Conservation (phyloP, 64 coral and sea anemone genomes). For the Stichodactyla helianthus region DNA sequence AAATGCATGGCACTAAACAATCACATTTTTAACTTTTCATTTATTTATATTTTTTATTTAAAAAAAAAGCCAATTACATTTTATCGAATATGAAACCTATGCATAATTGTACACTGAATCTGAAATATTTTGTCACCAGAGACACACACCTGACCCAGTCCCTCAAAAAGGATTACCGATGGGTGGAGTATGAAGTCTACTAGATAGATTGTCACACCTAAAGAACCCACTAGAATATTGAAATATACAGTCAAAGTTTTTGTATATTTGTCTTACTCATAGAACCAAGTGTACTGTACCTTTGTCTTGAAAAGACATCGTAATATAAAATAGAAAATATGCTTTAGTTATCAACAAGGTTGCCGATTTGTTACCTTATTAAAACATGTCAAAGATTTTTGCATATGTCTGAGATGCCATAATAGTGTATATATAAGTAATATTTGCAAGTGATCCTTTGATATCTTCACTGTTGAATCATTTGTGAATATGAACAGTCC, state of each 20-base stretch:
- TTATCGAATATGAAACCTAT: too few species aligned
- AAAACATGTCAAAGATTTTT: too few species aligned
- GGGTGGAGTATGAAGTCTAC: background rate
- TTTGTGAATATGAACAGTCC: too few species aligned
- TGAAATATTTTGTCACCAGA: conserved; percentile 15
- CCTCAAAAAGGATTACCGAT: conserved; percentile 23
- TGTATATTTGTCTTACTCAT: background rate
- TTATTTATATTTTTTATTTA: too few species aligned
- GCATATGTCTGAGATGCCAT: too few species aligned
- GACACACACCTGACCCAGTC: conserved; percentile 49
- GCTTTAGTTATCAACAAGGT: background rate
- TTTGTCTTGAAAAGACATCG: background rate
- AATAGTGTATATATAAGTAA: too few species aligned
- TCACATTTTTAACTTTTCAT: too few species aligned
- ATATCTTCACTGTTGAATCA: too few species aligned
- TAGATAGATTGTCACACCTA: background rate
- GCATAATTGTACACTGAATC: background rate
- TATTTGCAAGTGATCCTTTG: too few species aligned
- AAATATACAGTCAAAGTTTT: background rate
- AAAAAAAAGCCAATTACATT: too few species aligned
- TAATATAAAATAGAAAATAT: background rate
- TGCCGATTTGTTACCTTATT: too few species aligned
- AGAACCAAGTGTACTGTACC: background rate
- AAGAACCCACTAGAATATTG: background rate
- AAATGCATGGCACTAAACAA: too few species aligned